phyloP scores from a whole-genome alignment of 2,797 vertebrate genomes.

The Potorous gilbertii region DNA sequence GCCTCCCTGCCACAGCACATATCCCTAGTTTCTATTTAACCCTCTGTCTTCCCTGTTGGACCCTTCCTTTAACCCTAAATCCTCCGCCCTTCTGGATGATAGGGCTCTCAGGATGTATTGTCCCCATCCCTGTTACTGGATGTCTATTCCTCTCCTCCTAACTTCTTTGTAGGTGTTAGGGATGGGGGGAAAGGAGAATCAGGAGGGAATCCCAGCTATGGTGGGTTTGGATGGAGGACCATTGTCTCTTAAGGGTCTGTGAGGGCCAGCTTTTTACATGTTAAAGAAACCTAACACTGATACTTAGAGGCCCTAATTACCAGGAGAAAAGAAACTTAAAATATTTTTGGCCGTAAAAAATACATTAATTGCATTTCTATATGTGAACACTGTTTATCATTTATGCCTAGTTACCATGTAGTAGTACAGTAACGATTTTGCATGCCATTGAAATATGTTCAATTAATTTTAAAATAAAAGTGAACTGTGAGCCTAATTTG shows the following conservation, averaged over 20 bases:
- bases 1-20: background rate
- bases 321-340: background rate
- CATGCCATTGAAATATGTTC: background rate
- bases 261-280: background rate
- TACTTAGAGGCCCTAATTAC: background rate
- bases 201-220: background rate
- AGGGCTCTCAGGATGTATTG: background rate
- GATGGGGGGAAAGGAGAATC: background rate
- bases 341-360: background rate
- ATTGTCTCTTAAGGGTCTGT: background rate
- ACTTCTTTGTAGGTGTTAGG: background rate
- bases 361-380: background rate
- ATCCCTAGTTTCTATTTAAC: background rate
- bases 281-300: background rate
- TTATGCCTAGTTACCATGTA: background rate
- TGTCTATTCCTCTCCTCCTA: background rate
- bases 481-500: background rate
- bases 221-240: background rate
- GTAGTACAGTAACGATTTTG: background rate
- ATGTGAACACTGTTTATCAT: background rate
- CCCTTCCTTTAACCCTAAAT: background rate
- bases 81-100: background rate
- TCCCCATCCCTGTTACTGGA: background rate
- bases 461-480: background rate
- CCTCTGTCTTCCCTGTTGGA: too few relatives aligned